These are phyloP conservation scores for Latrodectus hesperus DNA, from an alignment of 2,888 invertebrate genomes.

Conservation along the genomic window DNA sequence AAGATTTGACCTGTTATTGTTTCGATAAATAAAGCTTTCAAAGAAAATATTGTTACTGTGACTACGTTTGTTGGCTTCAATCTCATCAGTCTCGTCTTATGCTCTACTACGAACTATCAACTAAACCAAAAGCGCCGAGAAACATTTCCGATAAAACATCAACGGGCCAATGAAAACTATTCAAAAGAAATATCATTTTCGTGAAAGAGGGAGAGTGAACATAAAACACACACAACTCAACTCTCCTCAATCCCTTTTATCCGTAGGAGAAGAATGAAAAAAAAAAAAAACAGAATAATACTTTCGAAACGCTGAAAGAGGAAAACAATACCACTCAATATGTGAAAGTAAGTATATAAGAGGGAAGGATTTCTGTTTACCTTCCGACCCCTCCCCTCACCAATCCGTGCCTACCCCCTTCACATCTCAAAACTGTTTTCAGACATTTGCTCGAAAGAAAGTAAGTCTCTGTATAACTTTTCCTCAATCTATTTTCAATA, in stretches of 20 bases:
- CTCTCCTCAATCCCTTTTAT: neutral
- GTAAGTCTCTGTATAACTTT: conserved; percentile 42
- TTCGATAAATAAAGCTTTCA: neutral
- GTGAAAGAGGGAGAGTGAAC: conserved; percentile 10
- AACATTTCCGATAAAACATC: conserved; percentile 18
- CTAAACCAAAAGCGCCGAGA: conserved; percentile 2
- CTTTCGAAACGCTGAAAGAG: conserved; percentile 26
- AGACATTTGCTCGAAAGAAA: conserved; percentile 4
- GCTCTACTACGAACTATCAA: too few species aligned
- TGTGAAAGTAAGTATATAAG: conserved; percentile 11
- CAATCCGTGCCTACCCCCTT: conserved; percentile 7
- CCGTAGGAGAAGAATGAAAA: neutral
- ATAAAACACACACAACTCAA: neutral
- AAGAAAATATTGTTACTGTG: conserved; percentile 3
- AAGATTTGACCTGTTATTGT: neutral
- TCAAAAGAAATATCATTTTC: conserved; percentile 36
- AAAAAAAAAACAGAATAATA: conserved; percentile 14
- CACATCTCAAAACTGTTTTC: conserved; percentile 13
- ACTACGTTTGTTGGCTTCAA: too few species aligned
- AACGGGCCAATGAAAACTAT: conserved; percentile 38
- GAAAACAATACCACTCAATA: conserved; percentile 55
- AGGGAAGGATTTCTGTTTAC: conserved; percentile 15
- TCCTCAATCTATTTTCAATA: conserved; percentile 41
- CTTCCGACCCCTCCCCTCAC: neutral
- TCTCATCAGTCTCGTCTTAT: too few species aligned